Percentiles rank a stretch among this genome's conserved stretches.
Evolutionary conservation across 2,113 vertebrate species (phyloP).

Genomic region (Nematolebias whitei): DNA sequence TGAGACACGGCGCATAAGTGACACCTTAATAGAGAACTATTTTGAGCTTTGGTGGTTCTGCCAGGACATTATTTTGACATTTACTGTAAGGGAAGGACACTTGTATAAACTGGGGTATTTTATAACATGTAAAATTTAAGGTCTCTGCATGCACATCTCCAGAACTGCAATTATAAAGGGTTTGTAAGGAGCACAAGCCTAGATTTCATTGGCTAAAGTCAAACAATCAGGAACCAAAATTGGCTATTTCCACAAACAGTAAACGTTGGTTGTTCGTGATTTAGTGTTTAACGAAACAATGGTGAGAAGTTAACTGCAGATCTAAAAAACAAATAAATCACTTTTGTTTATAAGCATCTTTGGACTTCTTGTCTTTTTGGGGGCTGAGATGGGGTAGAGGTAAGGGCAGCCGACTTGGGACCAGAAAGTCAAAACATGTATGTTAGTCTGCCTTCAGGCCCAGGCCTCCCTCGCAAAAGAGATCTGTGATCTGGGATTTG

Average conservation of each 20-base stretch:
- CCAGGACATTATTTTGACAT: slow-evolving; percentile 7
- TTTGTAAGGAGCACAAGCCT: background rate
- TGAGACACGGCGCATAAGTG: background rate
- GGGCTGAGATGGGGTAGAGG: too few relatives aligned
- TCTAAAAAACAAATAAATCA: background rate
- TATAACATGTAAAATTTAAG: background rate
- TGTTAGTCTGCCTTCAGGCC: too few relatives aligned
- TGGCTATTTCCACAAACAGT: background rate
- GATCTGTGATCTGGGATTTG: too few relatives aligned
- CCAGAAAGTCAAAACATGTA: too few relatives aligned
- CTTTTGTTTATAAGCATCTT: background rate
- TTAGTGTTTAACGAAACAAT: background rate
- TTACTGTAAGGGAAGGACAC: background rate
- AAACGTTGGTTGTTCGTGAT: background rate
- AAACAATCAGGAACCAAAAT: background rate
- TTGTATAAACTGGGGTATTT: slow-evolving; percentile 14
- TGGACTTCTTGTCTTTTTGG: background rate
- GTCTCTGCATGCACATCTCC: too few relatives aligned
- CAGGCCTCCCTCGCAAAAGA: too few relatives aligned
- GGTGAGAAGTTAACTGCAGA: background rate
- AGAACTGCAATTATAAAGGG: background rate
- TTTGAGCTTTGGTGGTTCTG: background rate
- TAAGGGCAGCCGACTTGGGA: too few relatives aligned
- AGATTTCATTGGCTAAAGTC: background rate
- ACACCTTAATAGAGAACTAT: background rate